These are phyloP conservation scores for Bimastos eiseni DNA, from an alignment of 2,888 invertebrate genomes.

Conservation along the genomic window DNA sequence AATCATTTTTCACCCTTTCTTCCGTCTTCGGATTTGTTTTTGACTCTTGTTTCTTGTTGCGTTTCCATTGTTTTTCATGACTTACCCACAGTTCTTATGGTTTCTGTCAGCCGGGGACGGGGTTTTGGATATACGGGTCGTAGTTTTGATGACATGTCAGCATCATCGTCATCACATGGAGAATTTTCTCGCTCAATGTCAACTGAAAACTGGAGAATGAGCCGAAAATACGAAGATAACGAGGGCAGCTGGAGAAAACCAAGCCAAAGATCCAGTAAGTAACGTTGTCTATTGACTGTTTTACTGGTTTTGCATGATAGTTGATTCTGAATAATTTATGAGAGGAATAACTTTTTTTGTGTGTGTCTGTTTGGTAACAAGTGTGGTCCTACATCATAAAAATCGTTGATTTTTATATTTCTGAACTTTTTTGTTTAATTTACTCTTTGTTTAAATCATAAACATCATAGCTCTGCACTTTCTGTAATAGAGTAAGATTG, in stretches of 20 bases:
- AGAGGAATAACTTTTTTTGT: not conserved
- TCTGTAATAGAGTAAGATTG: not conserved
- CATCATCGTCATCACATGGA: conserved; percentile 47
- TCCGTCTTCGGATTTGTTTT: not conserved
- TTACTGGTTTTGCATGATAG: not conserved
- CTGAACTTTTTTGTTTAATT: not conserved
- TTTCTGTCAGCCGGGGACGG: conserved; percentile 51
- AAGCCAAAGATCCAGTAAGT: conserved; percentile 1
- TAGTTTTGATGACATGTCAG: conserved; percentile 38
- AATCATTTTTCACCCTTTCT: not conserved
- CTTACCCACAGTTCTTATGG: too few relatives aligned
- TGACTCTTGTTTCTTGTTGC: not conserved
- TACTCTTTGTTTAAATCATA: not conserved
- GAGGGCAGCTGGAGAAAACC: conserved; percentile 42
- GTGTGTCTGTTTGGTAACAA: not conserved
- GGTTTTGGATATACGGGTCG: conserved; percentile 51
- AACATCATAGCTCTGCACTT: not conserved
- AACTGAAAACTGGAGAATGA: conserved; percentile 59
- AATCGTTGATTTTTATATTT: not conserved
- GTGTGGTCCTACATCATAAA: not conserved
- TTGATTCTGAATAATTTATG: not conserved
- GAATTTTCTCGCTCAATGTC: conserved; percentile 55
- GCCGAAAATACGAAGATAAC: conserved; percentile 49
- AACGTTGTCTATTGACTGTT: not conserved
- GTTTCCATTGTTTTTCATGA: not conserved